Conservation (phyloP, 1,140 invertebrate species). For the Drosophila rhopaloa region DNA sequence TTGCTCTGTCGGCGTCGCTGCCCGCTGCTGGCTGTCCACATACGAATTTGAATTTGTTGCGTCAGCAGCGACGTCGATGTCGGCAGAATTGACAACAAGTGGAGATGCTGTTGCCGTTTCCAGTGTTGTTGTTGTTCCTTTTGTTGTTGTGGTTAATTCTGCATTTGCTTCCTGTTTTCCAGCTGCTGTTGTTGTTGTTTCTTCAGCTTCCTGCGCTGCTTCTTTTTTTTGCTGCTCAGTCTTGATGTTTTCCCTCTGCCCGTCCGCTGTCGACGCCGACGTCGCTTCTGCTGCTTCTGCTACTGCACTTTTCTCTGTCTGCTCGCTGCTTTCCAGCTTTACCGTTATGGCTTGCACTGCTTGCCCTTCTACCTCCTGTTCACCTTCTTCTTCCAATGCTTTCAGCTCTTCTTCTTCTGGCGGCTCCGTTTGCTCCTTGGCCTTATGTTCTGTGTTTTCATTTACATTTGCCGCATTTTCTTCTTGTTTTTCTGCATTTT, state of each 20-base stretch:
- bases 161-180: slow-evolving; percentile 12
- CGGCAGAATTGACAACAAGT: slow-evolving; percentile 66
- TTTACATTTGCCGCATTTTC: slow-evolving; percentile 3
- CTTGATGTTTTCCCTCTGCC: slow-evolving; percentile 53
- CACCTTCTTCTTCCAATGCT: slow-evolving; percentile 18
- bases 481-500: slow-evolving; percentile 6
- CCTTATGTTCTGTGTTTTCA: not conserved
- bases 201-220: slow-evolving; percentile 1
- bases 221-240: slow-evolving; percentile 52
- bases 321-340: slow-evolving; percentile 32
- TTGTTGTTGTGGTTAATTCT: slow-evolving; percentile 10
- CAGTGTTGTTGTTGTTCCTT: slow-evolving; percentile 4
- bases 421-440: not conserved
- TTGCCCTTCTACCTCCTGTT: slow-evolving; percentile 11
- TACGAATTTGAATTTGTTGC: slow-evolving; percentile 70
- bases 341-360: slow-evolving; percentile 23
- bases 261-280: slow-evolving; percentile 18
- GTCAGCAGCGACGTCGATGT: slow-evolving; percentile 58
- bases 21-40: slow-evolving; percentile 28
- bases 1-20: slow-evolving; percentile 25
- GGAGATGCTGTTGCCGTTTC: slow-evolving; percentile 33
- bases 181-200: not conserved
- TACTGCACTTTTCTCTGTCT: slow-evolving; percentile 23
- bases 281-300: not conserved
- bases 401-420: not conserved